Base-by-base conservation (phyloP, 35 echinoderm and acorn worm genomes). In the Chiridota heheva region DNA sequence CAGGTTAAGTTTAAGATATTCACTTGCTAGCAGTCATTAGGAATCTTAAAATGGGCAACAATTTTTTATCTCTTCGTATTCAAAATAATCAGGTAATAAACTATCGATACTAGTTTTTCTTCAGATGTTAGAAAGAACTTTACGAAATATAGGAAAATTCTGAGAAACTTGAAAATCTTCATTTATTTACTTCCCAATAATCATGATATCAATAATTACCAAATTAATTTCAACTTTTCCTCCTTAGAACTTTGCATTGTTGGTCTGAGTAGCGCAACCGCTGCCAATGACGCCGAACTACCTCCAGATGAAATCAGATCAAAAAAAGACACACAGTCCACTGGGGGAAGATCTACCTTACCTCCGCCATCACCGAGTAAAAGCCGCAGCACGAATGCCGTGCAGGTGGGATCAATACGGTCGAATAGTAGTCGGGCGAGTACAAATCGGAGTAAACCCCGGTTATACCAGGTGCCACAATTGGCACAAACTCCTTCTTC, bases 361-460 rank as follows among this genome's bases (percentile, higher is more conserved):
- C 66, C 66, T 8, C 66, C 66, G 8, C 33, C 27, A 17, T 39
- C 66, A 17, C 42, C 8, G 33, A 69, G 66, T 36, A 69, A 69
- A 69, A 69, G 66, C 42, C 66, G 66, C 66, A 69, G 66, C 33
- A 69, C 66, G 15, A 69, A 32, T 5, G 66, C 66, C 3, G 66
- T 69, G 15, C 42, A 39, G 66, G 66, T 69, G 2, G 66, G 66
- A 39, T 69, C 66, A n/a, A n/a, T n/a, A 39, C 66, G 66, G 6
- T 28, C 24, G 7, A 69, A 32, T 39, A 39, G 33, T 69, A 69
- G 66, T 15, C 66, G 66, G 33, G 42, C 66, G 24, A 69, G 66
- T 18, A 40, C 66, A 32, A 39, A 42, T 36, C 66, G 66, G 15
- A 69, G 66, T 69, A 39, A 39, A 39, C 66, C 66, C 42, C 66